Conservation (phyloP, 2,888 invertebrate species). For the Spodoptera exigua region DNA sequence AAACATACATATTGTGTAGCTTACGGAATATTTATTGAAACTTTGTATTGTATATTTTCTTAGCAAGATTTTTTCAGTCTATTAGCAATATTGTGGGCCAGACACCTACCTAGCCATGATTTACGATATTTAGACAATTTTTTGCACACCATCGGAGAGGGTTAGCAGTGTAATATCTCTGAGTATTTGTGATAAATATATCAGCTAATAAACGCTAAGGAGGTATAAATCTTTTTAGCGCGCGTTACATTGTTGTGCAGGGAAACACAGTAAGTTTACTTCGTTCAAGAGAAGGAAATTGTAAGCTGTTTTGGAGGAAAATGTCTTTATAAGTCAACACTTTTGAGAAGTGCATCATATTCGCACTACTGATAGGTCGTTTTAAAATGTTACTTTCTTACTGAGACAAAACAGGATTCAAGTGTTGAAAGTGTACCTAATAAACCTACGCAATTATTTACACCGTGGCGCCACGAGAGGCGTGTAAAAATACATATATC, state of each 20-base stretch:
- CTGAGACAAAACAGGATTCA: too few species aligned
- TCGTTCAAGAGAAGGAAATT: not conserved
- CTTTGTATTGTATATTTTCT: constrained; percentile 38
- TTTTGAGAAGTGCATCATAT: too few species aligned
- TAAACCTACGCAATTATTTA: constrained; percentile 15
- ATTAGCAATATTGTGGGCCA: constrained; percentile 66
- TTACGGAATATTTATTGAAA: constrained; percentile 28
- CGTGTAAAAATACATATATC: constrained; percentile 60
- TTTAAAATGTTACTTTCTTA: too few species aligned
- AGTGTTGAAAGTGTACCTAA: too few species aligned
- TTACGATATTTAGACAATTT: constrained; percentile 69
- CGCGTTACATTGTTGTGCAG: constrained; percentile 56
- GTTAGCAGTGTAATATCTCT: constrained; percentile 78
- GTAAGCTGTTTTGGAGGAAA: not conserved
- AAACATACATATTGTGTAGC: constrained; percentile 40
- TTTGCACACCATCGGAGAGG: constrained; percentile 64
- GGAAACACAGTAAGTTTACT: constrained; percentile 47
- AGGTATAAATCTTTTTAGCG: constrained; percentile 82
- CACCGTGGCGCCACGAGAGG: constrained; percentile 39
- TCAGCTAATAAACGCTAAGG: constrained; percentile 85
- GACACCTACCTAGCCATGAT: constrained; percentile 68
- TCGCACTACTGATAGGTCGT: too few species aligned
- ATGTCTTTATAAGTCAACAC: too few species aligned
- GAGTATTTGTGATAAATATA: constrained; percentile 85
- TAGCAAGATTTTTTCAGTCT: constrained; percentile 54